Percentiles rank a stretch among this genome's conserved stretches.
Evolutionary conservation across 2,113 vertebrate genomes (phyloP).

Genomic region (Atlantisia rogersi): DNA sequence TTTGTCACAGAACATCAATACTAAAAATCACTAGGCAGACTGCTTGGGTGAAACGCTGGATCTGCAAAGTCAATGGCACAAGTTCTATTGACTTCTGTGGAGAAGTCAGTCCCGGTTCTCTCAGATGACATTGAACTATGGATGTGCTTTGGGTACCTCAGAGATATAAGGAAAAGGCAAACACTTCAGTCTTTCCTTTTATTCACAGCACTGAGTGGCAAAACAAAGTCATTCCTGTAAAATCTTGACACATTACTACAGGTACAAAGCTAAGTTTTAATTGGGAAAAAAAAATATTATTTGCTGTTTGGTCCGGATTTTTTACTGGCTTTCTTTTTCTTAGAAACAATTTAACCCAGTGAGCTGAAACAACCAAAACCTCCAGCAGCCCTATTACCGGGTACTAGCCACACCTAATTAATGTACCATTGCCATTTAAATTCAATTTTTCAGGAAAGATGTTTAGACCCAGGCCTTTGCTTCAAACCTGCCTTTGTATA

Average conservation of each 20-base stretch:
- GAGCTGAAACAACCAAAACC: neutral
- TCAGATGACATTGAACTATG: neutral
- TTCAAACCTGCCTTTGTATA: neutral
- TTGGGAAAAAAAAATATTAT: neutral
- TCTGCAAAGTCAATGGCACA: neutral
- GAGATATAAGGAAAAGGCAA: neutral
- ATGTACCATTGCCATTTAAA: neutral
- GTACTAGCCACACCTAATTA: neutral
- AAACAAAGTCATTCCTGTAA: neutral
- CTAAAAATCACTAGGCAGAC: neutral
- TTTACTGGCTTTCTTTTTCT: neutral
- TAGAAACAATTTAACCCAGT: neutral
- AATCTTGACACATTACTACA: neutral
- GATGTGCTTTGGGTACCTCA: neutral
- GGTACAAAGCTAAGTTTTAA: neutral
- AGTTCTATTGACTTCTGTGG: neutral
- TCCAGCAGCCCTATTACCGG: neutral
- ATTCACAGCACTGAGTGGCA: neutral
- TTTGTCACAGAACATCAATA: constrained; percentile 32
- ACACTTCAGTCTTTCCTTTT: neutral
- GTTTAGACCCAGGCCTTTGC: neutral
- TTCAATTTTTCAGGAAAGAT: neutral
- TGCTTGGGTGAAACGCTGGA: neutral
- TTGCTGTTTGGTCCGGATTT: neutral
- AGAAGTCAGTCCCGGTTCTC: neutral